A percentile compares a stretch with the other conserved stretches of the same genome.
phyloP scores from a whole-genome alignment of 1,140 invertebrate genomes.

The Anadara kagoshimensis region DNA sequence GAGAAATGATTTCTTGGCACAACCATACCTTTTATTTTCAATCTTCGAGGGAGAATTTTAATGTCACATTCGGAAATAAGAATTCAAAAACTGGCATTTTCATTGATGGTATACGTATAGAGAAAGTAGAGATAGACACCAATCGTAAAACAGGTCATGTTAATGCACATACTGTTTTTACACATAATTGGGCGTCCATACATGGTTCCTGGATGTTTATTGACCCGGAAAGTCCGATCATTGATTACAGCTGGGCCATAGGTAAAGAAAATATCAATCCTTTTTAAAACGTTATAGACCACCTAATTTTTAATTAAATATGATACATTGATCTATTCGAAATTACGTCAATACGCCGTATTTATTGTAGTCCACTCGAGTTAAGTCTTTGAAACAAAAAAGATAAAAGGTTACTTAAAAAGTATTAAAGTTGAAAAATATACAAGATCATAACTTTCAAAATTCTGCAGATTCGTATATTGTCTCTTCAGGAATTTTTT shows the following conservation, averaged over 20 bases:
- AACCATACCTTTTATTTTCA: constrained; percentile 42
- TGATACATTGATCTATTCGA: no score
- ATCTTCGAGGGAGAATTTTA: constrained; percentile 5
- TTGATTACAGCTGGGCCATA: constrained; percentile 53
- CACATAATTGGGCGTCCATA: constrained; percentile 51
- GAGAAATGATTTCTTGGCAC: constrained; percentile 43
- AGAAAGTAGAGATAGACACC: constrained; percentile 22
- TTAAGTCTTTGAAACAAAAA: no score
- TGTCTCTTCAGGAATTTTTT: no score
- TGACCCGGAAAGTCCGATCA: constrained; percentile 45
- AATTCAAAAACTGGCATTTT: constrained; percentile 26
- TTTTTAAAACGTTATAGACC: no score
- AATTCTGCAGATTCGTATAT: no score
- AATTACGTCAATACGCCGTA: no score
- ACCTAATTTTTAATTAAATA: no score
- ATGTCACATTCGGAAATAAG: constrained; percentile 25
- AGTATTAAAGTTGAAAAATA: no score
- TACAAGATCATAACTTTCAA: no score
- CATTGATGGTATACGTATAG: constrained; percentile 35
- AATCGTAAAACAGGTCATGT: constrained; percentile 10
- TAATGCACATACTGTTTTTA: constrained; percentile 39
- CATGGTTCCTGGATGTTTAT: constrained; percentile 49
- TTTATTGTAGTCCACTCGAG: no score
- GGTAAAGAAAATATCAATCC: constrained; percentile 34
- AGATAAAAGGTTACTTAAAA: no score